Conservation (phyloP, 2,888 invertebrate genomes). For the Trichopria drosophilae region DNA sequence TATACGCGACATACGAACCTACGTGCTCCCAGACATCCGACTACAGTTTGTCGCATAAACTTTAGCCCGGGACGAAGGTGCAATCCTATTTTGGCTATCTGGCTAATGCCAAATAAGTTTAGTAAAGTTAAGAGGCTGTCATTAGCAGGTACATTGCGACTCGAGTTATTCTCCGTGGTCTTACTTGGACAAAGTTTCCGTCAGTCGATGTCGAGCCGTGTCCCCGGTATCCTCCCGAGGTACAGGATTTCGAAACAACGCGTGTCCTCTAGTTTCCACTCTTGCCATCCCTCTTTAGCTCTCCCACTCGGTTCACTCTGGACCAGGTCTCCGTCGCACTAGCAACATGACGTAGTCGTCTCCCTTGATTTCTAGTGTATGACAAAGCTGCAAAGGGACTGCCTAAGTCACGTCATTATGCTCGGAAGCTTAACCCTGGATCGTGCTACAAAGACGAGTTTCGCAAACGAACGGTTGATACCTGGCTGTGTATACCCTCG, state of each 20-base stretch:
- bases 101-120: slow-evolving; percentile 22
- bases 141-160: slow-evolving; percentile 23
- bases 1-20: slow-evolving; percentile 7
- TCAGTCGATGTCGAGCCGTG: background rate
- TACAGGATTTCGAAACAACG: slow-evolving; percentile 8
- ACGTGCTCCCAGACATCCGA: no score
- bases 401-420: slow-evolving; percentile 38
- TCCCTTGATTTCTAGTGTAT: slow-evolving; percentile 4
- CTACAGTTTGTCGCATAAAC: slow-evolving; percentile 10
- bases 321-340: background rate
- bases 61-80: slow-evolving; percentile 11
- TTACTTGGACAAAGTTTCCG: no score
- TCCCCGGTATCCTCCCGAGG: background rate
- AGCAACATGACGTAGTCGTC: no score
- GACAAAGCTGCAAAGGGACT: slow-evolving; percentile 36
- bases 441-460: slow-evolving; percentile 21
- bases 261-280: background rate
- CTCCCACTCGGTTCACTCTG: background rate
- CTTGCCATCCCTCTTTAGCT: slow-evolving; percentile 6
- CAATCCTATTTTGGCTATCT: slow-evolving; percentile 25
- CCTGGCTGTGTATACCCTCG: slow-evolving; percentile 13
- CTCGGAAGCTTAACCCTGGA: slow-evolving; percentile 33
- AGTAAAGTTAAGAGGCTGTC: slow-evolving; percentile 25
- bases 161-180: slow-evolving; percentile 8
- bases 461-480: slow-evolving; percentile 16